A percentile compares a stretch with the other conserved stretches of the same genome.
Conservation (phyloP, 2,113 vertebrate genomes). For the Corvus hawaiiensis region DNA sequence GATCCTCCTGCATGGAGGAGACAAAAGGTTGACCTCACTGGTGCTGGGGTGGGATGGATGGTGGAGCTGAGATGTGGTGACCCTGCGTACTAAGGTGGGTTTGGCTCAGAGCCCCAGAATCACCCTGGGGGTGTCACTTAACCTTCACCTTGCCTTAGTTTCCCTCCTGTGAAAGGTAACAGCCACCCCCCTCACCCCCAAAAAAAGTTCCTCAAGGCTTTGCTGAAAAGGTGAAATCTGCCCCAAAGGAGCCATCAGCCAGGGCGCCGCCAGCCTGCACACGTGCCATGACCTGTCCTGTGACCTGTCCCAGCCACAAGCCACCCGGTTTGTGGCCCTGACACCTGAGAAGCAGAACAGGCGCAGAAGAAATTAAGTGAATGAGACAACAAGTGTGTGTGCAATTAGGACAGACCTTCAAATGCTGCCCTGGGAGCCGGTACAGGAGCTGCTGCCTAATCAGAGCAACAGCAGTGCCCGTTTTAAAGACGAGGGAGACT, state of each 20-base stretch:
- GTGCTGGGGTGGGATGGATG: neutral
- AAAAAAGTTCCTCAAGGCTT: fast-evolving
- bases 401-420: neutral
- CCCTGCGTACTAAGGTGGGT: neutral
- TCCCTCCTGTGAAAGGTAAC: neutral
- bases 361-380: conserved; percentile 28
- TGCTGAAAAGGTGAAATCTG: neutral
- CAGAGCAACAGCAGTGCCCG: neutral
- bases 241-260: fast-evolving
- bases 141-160: neutral
- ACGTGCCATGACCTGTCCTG: neutral
- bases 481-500: conserved; percentile 11
- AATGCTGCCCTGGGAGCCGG: neutral
- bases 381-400: neutral
- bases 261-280: fast-evolving
- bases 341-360: conserved; percentile 23
- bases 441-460: neutral
- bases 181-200: fast-evolving
- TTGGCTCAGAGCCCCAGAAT: neutral
- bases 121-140: neutral
- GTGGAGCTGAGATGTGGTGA: neutral
- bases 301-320: neutral
- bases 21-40: fast-evolving
- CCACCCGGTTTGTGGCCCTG: neutral
- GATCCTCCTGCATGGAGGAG: neutral